A percentile compares a stretch with the other conserved stretches of the same genome.
Evolutionary conservation across 2,113 vertebrate species (phyloP).

Genomic region (Uropsilus gracilis): DNA sequence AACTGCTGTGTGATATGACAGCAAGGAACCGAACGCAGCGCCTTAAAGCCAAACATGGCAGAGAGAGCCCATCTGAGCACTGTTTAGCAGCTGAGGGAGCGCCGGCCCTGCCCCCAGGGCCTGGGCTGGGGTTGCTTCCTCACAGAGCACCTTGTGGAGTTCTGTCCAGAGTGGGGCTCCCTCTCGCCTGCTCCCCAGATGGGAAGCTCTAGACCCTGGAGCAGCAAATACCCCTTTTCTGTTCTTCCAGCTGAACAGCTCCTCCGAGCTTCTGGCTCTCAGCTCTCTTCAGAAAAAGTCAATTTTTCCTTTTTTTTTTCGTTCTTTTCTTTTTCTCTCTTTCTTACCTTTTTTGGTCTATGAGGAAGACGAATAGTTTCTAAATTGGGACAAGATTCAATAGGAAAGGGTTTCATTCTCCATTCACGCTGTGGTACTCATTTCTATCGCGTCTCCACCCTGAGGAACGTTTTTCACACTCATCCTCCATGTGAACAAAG

Average conservation of each 20-base stretch:
- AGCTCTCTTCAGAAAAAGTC: conserved; percentile 1
- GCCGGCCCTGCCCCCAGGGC: fast-evolving
- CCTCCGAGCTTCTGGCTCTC: background rate
- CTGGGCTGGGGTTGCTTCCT: background rate
- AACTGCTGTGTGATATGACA: fast-evolving
- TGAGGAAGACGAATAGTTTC: background rate
- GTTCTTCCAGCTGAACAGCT: background rate
- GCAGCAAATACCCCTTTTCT: fast-evolving
- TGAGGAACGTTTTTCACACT: background rate
- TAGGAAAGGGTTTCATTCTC: conserved; percentile 38
- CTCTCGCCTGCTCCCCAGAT: fast-evolving
- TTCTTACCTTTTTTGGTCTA: conserved; percentile 15
- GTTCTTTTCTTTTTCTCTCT: background rate
- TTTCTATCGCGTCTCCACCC: conserved; percentile 38
- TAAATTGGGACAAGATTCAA: conserved; percentile 38
- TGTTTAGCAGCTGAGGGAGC: fast-evolving
- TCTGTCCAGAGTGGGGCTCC: fast-evolving
- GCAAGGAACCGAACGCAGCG: background rate
- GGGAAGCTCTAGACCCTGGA: fast-evolving
- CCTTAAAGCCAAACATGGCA: background rate
- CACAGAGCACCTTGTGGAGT: fast-evolving
- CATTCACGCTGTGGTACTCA: background rate
- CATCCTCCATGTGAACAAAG: conserved; percentile 61
- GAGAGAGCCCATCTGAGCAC: background rate
- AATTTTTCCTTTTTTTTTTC: background rate